Evolutionary conservation across 1,140 invertebrate genomes (phyloP), one percentile per base, ranked within the genome.

Genomic region (Charaxes varanes): DNA sequence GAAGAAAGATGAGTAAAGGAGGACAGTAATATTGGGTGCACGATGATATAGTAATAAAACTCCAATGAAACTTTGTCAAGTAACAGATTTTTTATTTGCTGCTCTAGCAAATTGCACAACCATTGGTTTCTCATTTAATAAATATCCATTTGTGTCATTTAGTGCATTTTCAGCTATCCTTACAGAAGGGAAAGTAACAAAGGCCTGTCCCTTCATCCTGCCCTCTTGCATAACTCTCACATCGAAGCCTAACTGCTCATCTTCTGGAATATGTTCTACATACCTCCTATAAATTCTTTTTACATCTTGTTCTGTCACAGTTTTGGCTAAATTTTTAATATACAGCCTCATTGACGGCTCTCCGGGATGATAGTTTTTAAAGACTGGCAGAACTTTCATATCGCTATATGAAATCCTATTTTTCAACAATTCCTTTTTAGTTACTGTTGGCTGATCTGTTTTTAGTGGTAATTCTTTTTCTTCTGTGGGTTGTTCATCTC

Each of bases 141-240:
- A 88, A 71, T 87, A 94, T n/a, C 94, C 95, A 86, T 97, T 96
- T 4, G 94, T 96, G 76, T 96, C 93, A 56, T 88, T 84, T 0
- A 97, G 65, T 15, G 96, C 96, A 63, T 86, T 83, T 70, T 90
- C 84, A 1, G 95, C 93, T 57, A 89, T 82, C 34, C 87, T 82
- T n/a, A 90, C 85, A 62, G 86, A 90, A 4, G 79, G 82, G 30
- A 97, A 86, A 4, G 93, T 95, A 0, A 98, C 86, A 88, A 98
- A 98, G 3, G 94, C 95, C 85, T 98, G 96, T 0, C 95, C 95
- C 84, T 97, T 97, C 95, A 98, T 97, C 64, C 95, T 88, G 0
- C 96, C 96, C 74, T 96, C 94, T 73, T 94, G 94, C 95, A 98
- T 96, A 1, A 97, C 86, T 54, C 92, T 88, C n/a, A 97, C 88